These are phyloP conservation scores for Alloscopus bannaensis DNA, from an alignment of 2,888 invertebrate species.

Conservation along the genomic window DNA sequence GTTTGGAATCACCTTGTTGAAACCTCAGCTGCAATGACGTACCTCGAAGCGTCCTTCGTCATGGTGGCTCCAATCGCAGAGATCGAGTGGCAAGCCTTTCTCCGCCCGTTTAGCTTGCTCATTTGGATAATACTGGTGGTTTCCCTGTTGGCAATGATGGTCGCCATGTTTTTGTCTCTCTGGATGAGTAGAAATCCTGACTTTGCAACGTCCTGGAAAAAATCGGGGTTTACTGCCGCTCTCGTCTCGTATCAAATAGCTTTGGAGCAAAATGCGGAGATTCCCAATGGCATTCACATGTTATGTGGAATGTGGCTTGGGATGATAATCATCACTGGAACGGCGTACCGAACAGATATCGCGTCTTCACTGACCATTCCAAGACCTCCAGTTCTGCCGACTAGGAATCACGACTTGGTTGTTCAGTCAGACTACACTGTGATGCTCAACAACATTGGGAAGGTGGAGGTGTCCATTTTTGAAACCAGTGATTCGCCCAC, in stretches of 20 bases:
- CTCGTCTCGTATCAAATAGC: background rate
- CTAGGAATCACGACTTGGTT: background rate
- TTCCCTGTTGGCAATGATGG: background rate
- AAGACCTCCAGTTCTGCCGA: background rate
- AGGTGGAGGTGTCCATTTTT: background rate
- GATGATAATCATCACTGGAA: background rate
- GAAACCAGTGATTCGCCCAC: background rate
- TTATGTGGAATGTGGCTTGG: background rate
- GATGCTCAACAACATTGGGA: background rate
- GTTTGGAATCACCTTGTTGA: conserved; percentile 10
- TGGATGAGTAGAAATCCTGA: background rate
- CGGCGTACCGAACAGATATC: conserved; percentile 20
- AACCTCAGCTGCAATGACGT: background rate
- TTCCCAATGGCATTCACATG: background rate
- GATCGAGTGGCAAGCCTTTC: conserved; percentile 24
- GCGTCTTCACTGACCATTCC: conserved; percentile 14
- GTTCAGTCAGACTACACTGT: background rate
- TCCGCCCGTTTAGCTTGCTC: background rate
- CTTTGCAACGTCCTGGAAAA: background rate
- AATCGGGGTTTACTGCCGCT: background rate
- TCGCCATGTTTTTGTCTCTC: background rate
- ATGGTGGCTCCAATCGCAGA: background rate
- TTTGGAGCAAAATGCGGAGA: background rate
- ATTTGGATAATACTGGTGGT: conserved; percentile 3
- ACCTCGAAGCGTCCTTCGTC: background rate